Base-by-base conservation (phyloP, 2,888 invertebrate genomes). In the Noctua fimbriata region DNA sequence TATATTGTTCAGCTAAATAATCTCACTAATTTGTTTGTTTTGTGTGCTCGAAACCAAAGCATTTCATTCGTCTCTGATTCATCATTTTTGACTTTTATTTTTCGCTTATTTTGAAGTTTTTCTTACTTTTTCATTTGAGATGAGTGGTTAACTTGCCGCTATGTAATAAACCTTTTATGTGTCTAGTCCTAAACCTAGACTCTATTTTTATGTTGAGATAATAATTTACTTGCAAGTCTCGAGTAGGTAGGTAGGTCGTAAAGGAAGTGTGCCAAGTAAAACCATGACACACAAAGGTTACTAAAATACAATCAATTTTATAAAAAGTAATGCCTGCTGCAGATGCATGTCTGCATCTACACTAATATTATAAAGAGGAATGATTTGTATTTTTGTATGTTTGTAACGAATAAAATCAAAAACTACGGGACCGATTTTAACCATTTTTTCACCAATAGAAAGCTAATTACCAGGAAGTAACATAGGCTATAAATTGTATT, bases 161-260 rank as follows among this genome's bases (percentile, higher is more conserved):
- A n/a, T 55, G 70, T 41, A 52, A 69, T 81, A 65, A 72, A 69
- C 49, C 5, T 84, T 69, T 49, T 73, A 58, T 63, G 32, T 58
- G 7, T 2, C 21, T 60, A 36, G 44, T 24, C 10, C 24, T 78
- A 55, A 41, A 70, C 41, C 0, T n/a, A 5, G 21, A n/a, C 32
- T 12, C 2, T 0, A 32, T 21, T 58, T 55, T 52, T 28, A 47
- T 24, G 16, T 28, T 72, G 21, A 28, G 18, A 28, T 70, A 63
- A 36, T 28, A 12, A 32, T 70, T 79, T 32, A 63, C 60, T 63
- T 47, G 24, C 36, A 32, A n/a, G 16, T 80, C 18, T 67, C 24
- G 41, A 66, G 36, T 52, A 44, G n/a, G 36, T 58, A 24, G 16
- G 10, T 82, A 58, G n/a, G 58, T n/a, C 3, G 10, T 49, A 44